These are phyloP conservation scores for Semotilus atromaculatus DNA, from an alignment of 2,797 vertebrate species.

Conservation along the genomic window DNA sequence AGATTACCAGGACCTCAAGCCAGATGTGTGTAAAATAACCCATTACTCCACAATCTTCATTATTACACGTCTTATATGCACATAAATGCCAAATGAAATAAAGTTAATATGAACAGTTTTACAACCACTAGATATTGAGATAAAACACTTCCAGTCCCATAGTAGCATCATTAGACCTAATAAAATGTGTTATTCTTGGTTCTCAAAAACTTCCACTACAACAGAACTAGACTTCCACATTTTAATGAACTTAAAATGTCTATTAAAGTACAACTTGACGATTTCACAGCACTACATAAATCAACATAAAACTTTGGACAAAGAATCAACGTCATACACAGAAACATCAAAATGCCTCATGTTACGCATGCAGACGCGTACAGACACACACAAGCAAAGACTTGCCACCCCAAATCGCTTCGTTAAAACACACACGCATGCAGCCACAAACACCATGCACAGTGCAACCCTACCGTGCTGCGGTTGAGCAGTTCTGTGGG, in stretches of 20 bases:
- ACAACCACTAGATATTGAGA: neutral
- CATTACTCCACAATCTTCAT: neutral
- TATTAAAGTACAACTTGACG: neutral
- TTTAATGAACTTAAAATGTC: neutral
- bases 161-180: neutral
- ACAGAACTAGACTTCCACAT: neutral
- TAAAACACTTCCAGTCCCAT: slow-evolving; percentile 3
- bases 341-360: neutral
- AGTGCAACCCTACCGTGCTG: slow-evolving; percentile 66
- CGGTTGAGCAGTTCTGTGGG: slow-evolving; percentile 61
- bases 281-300: slow-evolving; percentile 6
- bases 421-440: neutral
- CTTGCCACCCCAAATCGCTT: slow-evolving; percentile 25
- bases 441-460: slow-evolving; percentile 50
- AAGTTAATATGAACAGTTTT: neutral
- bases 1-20: neutral
- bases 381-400: slow-evolving; percentile 48
- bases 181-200: slow-evolving; percentile 1
- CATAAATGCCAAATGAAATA: neutral
- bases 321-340: slow-evolving; percentile 6
- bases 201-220: neutral
- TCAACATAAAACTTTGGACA: slow-evolving; percentile 20
- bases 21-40: slow-evolving; percentile 2
- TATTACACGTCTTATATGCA: neutral
- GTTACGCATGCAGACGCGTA: slow-evolving; percentile 38